These are phyloP conservation scores for Parambassis ranga DNA, from an alignment of 2,797 vertebrate species.

Conservation along the genomic window DNA sequence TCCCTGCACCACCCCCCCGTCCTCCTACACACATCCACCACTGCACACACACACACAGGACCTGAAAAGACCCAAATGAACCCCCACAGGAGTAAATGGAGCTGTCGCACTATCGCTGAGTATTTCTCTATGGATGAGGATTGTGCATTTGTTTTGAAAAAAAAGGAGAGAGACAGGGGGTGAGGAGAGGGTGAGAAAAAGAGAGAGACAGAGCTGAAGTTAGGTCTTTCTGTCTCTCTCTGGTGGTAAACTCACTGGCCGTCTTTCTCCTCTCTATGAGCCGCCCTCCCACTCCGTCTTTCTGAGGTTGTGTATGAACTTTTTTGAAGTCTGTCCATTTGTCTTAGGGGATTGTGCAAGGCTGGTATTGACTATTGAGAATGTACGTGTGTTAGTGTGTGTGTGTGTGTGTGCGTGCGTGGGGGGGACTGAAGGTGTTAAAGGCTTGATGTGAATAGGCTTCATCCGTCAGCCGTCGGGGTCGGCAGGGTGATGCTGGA, in stretches of 20 bases:
- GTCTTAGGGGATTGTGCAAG: conserved; percentile 72
- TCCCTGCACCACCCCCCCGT: conserved; percentile 26
- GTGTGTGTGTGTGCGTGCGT: conserved; percentile 10
- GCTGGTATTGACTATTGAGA: conserved; percentile 69
- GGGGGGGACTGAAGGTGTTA: conserved; percentile 68
- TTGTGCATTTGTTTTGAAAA: conserved; percentile 74
- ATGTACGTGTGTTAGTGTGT: conserved; percentile 14
- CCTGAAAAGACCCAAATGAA: conserved; percentile 66
- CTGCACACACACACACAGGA: conserved; percentile 22
- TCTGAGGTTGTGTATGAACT: conserved; percentile 62
- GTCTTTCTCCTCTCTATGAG: conserved; percentile 43
- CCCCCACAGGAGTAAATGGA: conserved; percentile 78
- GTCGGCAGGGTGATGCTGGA: conserved; percentile 49
- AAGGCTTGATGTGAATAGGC: conserved; percentile 72
- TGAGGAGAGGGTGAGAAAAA: conserved; percentile 1
- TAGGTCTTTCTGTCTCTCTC: conserved; percentile 42
- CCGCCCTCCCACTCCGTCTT: conserved; percentile 60
- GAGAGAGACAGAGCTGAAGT: conserved; percentile 35
- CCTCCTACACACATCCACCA: conserved; percentile 1
- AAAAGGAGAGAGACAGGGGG: conserved; percentile 3
- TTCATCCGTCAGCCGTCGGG: conserved; percentile 71
- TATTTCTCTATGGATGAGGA: conserved; percentile 78
- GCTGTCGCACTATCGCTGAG: conserved; percentile 69
- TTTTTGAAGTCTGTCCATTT: conserved; percentile 79
- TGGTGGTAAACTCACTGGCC: conserved; percentile 55